Conservation (phyloP, 2,888 invertebrate genomes). For the Melieria crassipennis region DNA sequence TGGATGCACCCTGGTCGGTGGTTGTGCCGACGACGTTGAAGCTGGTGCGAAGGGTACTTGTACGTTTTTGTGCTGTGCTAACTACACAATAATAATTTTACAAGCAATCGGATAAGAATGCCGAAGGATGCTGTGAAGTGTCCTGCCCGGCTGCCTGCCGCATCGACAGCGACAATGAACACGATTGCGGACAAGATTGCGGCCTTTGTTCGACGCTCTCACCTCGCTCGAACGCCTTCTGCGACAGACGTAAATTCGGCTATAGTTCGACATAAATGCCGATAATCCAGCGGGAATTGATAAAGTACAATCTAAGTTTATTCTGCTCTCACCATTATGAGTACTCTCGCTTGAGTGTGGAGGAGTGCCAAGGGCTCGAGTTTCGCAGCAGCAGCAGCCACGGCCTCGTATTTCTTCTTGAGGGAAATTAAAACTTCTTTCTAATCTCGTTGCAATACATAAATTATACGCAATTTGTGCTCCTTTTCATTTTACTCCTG, state of each 20-base stretch:
- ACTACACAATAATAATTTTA: constrained; percentile 56
- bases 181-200: background rate
- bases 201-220: background rate
- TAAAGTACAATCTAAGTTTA: background rate
- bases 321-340: no score
- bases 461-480: no score
- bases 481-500: no score
- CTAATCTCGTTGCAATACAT: no score
- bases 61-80: constrained; percentile 26
- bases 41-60: no score
- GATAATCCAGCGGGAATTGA: constrained; percentile 13
- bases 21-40: no score
- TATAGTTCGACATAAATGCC: background rate
- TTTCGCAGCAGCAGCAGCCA: no score
- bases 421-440: no score
- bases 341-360: no score
- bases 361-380: no score
- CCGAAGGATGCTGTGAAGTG: constrained; percentile 32
- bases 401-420: no score
- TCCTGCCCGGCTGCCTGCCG: constrained; percentile 25
- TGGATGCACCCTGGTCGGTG: no score
- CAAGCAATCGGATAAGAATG: constrained; percentile 41
- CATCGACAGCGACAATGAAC: background rate
- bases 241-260: background rate
- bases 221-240: constrained; percentile 3